These are phyloP conservation scores for Tretioscincus oriximinensis DNA, from an alignment of 2,113 vertebrate genomes.

Conservation along the genomic window DNA sequence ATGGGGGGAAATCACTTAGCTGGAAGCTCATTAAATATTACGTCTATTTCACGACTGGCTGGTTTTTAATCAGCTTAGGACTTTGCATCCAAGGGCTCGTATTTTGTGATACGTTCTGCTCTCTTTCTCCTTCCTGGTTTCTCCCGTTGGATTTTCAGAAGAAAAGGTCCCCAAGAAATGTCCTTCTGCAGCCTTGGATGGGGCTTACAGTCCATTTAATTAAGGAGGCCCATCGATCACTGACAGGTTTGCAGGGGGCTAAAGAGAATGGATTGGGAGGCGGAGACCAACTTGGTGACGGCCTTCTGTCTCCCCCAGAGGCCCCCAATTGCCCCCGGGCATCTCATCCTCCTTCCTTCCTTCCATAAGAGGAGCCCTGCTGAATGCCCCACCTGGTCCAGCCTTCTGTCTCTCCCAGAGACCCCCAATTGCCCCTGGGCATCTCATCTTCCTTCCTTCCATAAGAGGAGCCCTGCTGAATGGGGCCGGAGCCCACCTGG, in stretches of 20 bases:
- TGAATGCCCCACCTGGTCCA: too few relatives aligned
- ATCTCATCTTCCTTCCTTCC: too few relatives aligned
- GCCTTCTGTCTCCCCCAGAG: too few relatives aligned
- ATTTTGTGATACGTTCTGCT: neutral
- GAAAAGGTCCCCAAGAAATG: neutral
- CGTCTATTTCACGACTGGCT: neutral
- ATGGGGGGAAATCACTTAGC: neutral
- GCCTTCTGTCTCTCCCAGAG: too few relatives aligned
- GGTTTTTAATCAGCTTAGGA: constrained; percentile 16
- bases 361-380: too few relatives aligned
- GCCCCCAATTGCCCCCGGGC: too few relatives aligned
- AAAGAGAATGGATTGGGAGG: neutral
- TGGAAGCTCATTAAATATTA: neutral
- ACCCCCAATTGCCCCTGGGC: too few relatives aligned
- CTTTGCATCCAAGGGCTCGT: neutral
- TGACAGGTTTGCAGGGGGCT: neutral
- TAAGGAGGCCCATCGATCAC: neutral
- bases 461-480: too few relatives aligned
- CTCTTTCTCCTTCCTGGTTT: neutral
- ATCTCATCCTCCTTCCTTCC: too few relatives aligned
- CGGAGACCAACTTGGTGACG: too few relatives aligned
- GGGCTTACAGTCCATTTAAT: neutral
- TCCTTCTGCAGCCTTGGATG: neutral
- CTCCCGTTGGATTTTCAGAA: neutral
- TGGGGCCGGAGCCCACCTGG: too few relatives aligned